Percentiles rank a stretch among this genome's conserved stretches.
Conservation (phyloP, 2,797 vertebrate species). For the Pelochelys cantorii region DNA sequence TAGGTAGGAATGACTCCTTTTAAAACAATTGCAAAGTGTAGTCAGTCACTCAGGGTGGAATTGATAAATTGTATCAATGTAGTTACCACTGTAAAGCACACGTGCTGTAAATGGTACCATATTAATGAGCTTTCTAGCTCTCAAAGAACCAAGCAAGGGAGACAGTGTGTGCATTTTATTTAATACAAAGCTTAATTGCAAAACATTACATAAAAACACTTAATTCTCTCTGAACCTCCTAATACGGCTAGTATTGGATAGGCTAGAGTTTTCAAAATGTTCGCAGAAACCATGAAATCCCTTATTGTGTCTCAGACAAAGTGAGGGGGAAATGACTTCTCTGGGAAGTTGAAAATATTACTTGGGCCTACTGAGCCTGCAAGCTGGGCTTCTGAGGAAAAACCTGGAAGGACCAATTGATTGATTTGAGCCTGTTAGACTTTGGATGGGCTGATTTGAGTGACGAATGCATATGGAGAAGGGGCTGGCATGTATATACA, state of each 20-base stretch:
- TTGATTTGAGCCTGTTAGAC: not conserved
- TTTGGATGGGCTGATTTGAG: not conserved
- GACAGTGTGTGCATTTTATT: slow-evolving; percentile 4
- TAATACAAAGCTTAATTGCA: slow-evolving; percentile 47
- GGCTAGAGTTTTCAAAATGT: not conserved
- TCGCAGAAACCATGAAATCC: not conserved
- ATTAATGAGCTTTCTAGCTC: not conserved
- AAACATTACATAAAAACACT: slow-evolving; percentile 5
- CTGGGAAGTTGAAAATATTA: not conserved
- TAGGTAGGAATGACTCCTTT: not conserved
- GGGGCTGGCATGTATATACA: not conserved
- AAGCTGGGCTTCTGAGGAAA: not conserved
- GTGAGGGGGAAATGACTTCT: not conserved
- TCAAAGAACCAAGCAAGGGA: not conserved
- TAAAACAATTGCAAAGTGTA: not conserved
- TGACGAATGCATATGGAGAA: not conserved
- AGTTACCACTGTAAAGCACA: not conserved
- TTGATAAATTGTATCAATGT: not conserved
- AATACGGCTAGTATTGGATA: not conserved
- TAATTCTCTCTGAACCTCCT: not conserved
- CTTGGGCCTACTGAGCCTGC: not conserved
- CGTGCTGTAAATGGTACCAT: not conserved
- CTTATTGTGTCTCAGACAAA: not conserved
- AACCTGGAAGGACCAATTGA: not conserved
- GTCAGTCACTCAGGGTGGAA: not conserved